phyloP scores from a whole-genome alignment of 2,888 invertebrate genomes.

The Acronicta alni region DNA sequence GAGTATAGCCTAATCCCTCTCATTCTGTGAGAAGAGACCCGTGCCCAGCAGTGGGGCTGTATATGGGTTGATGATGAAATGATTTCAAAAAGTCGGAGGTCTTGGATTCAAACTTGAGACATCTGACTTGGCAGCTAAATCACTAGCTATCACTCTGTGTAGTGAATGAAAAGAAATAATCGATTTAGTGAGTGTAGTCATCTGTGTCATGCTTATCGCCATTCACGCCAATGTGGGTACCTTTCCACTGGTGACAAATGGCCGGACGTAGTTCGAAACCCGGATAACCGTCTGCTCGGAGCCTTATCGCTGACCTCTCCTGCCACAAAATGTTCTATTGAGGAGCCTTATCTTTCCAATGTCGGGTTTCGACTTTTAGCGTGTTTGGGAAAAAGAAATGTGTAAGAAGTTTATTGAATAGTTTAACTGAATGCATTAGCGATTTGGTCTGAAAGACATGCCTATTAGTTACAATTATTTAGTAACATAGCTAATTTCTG shows the following conservation, averaged over 20 bases:
- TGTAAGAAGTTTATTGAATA: not conserved
- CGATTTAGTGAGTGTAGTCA: not conserved
- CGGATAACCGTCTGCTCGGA: slow-evolving; percentile 28
- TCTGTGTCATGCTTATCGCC: slow-evolving; percentile 9
- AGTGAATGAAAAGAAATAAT: not conserved
- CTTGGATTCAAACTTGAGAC: too few relatives aligned
- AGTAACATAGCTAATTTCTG: not conserved
- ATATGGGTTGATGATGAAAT: too few relatives aligned
- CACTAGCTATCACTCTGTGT: too few relatives aligned
- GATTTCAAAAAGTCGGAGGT: too few relatives aligned
- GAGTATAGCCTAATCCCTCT: too few relatives aligned
- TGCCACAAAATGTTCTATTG: slow-evolving; percentile 23
- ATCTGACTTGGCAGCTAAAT: not conserved
- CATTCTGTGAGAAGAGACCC: too few relatives aligned
- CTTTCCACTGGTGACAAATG: slow-evolving; percentile 34
- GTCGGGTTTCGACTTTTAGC: slow-evolving; percentile 9
- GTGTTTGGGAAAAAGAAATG: not conserved
- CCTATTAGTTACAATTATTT: not conserved
- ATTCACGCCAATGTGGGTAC: slow-evolving; percentile 4
- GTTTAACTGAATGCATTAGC: too few relatives aligned
- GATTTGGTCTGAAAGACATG: too few relatives aligned
- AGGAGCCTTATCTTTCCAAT: slow-evolving; percentile 22
- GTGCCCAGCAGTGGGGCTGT: too few relatives aligned
- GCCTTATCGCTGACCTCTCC: slow-evolving; percentile 34
- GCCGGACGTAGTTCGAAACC: slow-evolving; percentile 28